phyloP scores from a whole-genome alignment of 2,113 vertebrate species.

The Thinocorus orbignyianus region DNA sequence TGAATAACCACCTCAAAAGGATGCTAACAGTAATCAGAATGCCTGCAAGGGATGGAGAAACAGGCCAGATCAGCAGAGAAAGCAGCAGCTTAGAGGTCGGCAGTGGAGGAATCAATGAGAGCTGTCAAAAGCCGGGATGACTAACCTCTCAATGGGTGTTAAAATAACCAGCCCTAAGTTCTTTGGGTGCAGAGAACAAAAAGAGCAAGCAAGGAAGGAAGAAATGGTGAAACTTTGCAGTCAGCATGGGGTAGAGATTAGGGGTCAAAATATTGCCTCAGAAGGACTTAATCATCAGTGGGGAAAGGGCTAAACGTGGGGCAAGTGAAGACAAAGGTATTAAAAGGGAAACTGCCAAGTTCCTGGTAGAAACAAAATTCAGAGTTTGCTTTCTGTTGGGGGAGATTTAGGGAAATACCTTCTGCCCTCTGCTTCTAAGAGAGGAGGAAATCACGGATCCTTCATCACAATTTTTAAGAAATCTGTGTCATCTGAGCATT shows the following conservation, averaged over 20 bases:
- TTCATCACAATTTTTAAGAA: neutral
- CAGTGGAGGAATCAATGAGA: neutral
- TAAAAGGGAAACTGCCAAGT: neutral
- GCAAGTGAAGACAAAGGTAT: conserved; percentile 2
- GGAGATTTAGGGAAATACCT: neutral
- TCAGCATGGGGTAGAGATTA: neutral
- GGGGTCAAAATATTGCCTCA: neutral
- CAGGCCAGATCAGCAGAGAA: neutral
- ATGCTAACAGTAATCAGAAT: neutral
- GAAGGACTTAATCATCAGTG: neutral
- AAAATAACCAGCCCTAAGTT: neutral
- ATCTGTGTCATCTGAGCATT: neutral
- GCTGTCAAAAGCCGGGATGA: neutral
- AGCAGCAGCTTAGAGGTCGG: neutral
- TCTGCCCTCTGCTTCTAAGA: neutral
- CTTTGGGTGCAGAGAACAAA: neutral
- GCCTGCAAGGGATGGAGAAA: conserved; percentile 9
- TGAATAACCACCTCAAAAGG: conserved; percentile 44
- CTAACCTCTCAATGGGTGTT: fast-evolving
- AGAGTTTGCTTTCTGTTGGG: neutral
- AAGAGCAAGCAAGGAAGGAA: neutral
- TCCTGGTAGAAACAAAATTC: neutral
- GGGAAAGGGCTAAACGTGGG: neutral
- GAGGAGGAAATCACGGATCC: neutral
- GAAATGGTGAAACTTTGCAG: neutral